Conservation (phyloP, 2,113 vertebrate genomes). For the Vulpes vulpes region DNA sequence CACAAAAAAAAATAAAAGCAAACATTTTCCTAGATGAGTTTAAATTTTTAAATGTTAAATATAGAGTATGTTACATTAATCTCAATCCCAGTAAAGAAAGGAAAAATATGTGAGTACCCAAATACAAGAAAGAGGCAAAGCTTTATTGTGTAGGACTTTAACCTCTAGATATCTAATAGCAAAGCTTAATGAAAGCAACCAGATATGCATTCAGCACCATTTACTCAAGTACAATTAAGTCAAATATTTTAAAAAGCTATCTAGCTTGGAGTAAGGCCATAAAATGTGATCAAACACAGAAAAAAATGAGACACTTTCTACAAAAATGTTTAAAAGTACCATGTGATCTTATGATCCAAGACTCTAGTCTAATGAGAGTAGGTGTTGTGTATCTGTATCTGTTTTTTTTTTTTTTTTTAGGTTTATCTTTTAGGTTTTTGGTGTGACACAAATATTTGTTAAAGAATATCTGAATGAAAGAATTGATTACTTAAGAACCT, state of each 20-base stretch:
- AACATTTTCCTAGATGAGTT: background rate
- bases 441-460: background rate
- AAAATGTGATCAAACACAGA: background rate
- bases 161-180: background rate
- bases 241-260: constrained; percentile 38
- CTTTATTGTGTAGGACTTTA: background rate
- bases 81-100: background rate
- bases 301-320: background rate
- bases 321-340: background rate
- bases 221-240: background rate
- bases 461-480: constrained; percentile 30
- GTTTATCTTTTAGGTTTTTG: background rate
- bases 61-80: background rate
- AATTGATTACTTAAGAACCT: background rate
- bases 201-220: background rate
- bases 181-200: background rate
- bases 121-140: background rate
- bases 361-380: background rate
- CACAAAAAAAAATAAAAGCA: background rate
- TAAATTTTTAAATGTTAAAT: background rate
- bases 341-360: background rate
- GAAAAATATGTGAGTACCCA: background rate
- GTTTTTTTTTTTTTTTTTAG: background rate
- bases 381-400: background rate
- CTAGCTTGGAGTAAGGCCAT: background rate